A percentile compares a stretch with the other conserved stretches of the same genome.
These are phyloP conservation scores for Halictus quadricinctus DNA, from an alignment of 2,888 invertebrate species.

Conservation along the genomic window DNA sequence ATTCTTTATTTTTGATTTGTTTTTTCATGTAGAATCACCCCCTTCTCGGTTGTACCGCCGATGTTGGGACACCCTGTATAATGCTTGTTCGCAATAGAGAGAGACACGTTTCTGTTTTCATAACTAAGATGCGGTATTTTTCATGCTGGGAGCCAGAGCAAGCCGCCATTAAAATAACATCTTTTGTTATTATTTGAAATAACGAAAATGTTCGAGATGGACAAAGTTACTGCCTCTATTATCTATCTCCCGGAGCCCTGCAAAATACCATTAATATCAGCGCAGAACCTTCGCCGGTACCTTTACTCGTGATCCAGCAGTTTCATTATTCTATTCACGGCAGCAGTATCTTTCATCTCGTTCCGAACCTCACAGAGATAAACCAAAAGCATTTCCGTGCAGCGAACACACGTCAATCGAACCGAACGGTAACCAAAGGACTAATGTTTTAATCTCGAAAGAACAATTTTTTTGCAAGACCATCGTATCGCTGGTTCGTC, in stretches of 20 bases:
- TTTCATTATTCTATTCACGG: constrained; percentile 11
- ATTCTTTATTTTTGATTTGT: too few species aligned
- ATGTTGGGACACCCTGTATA: too few species aligned
- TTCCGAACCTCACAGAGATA: background rate
- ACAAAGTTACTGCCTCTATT: background rate
- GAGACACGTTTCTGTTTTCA: background rate
- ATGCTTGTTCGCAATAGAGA: background rate
- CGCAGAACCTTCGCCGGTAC: background rate
- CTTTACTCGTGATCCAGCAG: constrained; percentile 7
- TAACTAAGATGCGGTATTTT: background rate
- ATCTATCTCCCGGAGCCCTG: background rate
- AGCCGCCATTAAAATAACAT: background rate
- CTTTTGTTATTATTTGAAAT: background rate
- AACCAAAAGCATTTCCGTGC: background rate
- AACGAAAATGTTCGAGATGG: background rate
- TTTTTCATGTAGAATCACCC: too few species aligned
- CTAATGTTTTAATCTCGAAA: background rate
- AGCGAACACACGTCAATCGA: background rate
- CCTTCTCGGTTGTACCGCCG: too few species aligned
- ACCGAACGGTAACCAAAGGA: background rate
- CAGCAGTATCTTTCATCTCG: background rate
- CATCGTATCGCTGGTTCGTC: background rate
- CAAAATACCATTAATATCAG: constrained; percentile 1
- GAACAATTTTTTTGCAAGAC: background rate
- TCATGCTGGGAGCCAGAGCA: background rate